These are phyloP conservation scores for Drosophila auraria DNA, from an alignment of 1,140 invertebrate species.

Conservation along the genomic window DNA sequence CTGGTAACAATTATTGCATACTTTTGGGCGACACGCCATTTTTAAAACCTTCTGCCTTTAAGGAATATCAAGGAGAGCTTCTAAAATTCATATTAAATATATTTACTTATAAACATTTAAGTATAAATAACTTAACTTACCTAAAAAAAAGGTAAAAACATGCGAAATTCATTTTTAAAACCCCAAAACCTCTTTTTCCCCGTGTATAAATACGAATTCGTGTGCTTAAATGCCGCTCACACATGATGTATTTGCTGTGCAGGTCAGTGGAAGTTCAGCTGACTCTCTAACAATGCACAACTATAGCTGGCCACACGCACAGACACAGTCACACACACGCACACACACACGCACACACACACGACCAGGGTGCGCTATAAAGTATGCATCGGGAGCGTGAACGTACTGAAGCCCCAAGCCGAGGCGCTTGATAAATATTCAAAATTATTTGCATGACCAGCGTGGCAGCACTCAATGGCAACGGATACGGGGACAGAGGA, in stretches of 20 bases:
- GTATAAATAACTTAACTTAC: no score
- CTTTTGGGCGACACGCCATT: no score
- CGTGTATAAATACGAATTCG: constrained; percentile 39
- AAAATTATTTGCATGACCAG: constrained; percentile 76
- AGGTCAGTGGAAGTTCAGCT: constrained; percentile 40
- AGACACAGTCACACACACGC: not conserved
- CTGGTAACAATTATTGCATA: no score
- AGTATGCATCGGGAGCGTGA: constrained; percentile 73
- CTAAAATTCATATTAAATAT: not conserved
- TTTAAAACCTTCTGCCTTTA: no score
- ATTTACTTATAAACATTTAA: not conserved
- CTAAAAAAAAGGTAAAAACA: constrained; percentile 11
- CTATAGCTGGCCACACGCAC: constrained; percentile 44
- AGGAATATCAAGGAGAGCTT: no score
- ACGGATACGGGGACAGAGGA: constrained; percentile 7
- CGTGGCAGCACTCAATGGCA: constrained; percentile 42
- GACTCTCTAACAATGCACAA: constrained; percentile 54
- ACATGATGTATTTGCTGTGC: constrained; percentile 43
- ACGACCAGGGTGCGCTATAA: constrained; percentile 39
- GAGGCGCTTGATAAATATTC: constrained; percentile 78
- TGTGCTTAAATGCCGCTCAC: constrained; percentile 26
- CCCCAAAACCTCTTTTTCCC: constrained; percentile 18
- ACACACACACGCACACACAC: not conserved
- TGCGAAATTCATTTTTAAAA: constrained; percentile 25
- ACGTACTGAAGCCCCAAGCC: constrained; percentile 51